Conservation (phyloP, 2,888 invertebrate species). For the Hypomecis punctinalis region DNA sequence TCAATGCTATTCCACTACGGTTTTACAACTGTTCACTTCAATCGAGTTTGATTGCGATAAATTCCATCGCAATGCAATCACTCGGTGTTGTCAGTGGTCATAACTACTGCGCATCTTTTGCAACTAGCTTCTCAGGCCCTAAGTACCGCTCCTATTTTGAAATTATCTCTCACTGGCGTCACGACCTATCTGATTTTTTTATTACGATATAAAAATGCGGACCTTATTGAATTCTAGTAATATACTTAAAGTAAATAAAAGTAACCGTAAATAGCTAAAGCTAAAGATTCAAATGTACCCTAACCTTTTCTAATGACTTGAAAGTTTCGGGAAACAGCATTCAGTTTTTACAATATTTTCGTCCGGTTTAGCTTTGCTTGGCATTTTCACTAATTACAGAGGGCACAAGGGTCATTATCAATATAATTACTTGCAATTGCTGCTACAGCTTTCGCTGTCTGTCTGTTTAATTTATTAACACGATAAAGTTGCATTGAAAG, state of each 20-base stretch:
- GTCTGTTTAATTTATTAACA: slow-evolving; percentile 9
- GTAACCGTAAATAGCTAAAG: too few species aligned
- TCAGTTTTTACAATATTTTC: background rate
- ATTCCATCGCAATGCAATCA: slow-evolving; percentile 12
- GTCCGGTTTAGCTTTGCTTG: background rate
- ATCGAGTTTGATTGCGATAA: slow-evolving; percentile 10
- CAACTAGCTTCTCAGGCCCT: slow-evolving; percentile 21
- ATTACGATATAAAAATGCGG: background rate
- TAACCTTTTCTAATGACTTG: too few species aligned
- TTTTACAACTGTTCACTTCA: slow-evolving; percentile 1
- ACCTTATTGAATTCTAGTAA: background rate
- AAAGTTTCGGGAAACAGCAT: too few species aligned
- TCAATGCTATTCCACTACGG: too few species aligned
- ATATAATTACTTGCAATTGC: slow-evolving; percentile 7
- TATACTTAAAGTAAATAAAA: too few species aligned
- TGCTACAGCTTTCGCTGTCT: slow-evolving; percentile 2
- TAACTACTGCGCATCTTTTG: slow-evolving; percentile 20
- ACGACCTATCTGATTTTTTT: background rate
- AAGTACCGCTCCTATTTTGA: slow-evolving; percentile 4
- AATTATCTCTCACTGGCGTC: slow-evolving; percentile 4
- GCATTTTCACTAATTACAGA: background rate
- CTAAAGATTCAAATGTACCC: too few species aligned
- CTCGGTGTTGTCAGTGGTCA: slow-evolving; percentile 19
- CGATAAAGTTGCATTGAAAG: background rate
- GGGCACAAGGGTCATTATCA: slow-evolving; percentile 1